Evolutionary conservation across 1,140 invertebrate species (phyloP), one percentile per base, ranked within the genome.

Genomic region (Steinernema feltiae): DNA sequence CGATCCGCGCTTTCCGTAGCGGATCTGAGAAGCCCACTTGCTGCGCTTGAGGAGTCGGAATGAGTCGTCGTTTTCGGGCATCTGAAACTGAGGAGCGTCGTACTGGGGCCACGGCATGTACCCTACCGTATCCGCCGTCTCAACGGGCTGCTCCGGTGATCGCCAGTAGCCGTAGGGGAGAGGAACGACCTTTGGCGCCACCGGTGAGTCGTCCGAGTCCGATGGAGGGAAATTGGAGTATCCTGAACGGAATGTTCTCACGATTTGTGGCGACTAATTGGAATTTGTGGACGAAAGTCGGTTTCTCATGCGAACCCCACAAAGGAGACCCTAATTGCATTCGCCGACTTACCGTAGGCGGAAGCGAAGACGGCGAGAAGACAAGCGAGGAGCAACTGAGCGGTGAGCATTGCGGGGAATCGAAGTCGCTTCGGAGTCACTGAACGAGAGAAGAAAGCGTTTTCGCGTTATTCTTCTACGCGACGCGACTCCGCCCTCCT

Each of bases 361-460:
- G 3, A 15, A 21, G 53, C 53, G 15, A 63, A 27, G 53, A 63
- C 15, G 15, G 24, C 15, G 2, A 63, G 53, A 27, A 63, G 53
- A 63, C 53, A 63, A 21, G 53, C 53, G 53, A 63, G 53, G 53
- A 27, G 7, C 53, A 63, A 63, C 53, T 63, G 53, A 63, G 53
- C 53, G 53, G 15, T 63, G 53, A 63, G 53, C 53, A 63, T 63
- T 17, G 53, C 53, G 53, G n/a, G n/a, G n/a, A n/a, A 63, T 41
- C 18, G 7, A 18, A 63, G 53, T 27, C 7, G 53, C 41, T n/a
- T n/a, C 41, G 24, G 53, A 27, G 53, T 63, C 53, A 15, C 53
- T 63, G 53, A 63, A 63, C 24, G 53, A 63, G 24, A 7, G 53
- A 63, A 63, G 15, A 15, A 3, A 21, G 7, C 53, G 53, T 15